Percentiles rank a stretch among this genome's conserved stretches.
These are phyloP conservation scores for Drosophila sp. DNA, from an alignment of 1,140 invertebrate species.

Conservation along the genomic window DNA sequence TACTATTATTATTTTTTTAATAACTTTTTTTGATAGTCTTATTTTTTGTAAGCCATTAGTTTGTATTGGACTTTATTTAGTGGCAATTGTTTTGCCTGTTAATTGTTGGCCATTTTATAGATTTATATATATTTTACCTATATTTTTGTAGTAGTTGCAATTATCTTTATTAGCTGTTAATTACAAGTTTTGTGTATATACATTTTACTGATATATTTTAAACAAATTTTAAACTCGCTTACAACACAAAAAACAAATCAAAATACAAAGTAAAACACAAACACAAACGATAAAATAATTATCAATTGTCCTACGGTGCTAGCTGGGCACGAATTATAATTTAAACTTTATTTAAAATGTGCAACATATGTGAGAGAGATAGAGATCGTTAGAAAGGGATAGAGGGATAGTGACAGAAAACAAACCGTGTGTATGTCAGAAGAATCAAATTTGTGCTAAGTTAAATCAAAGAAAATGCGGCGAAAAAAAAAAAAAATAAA, in stretches of 20 bases:
- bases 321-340: slow-evolving; percentile 32
- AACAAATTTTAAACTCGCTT: slow-evolving; percentile 24
- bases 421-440: slow-evolving; percentile 40
- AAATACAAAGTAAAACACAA: slow-evolving; percentile 9
- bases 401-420: slow-evolving; percentile 3
- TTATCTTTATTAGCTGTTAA: slow-evolving; percentile 54
- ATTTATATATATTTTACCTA: slow-evolving; percentile 6
- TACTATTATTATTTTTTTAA: slow-evolving; percentile 20
- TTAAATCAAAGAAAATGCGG: neutral
- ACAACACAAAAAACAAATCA: slow-evolving; percentile 10
- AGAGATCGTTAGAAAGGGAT: slow-evolving; percentile 3
- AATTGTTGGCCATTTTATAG: slow-evolving; percentile 64
- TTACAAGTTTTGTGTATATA: slow-evolving; percentile 25
- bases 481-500: neutral
- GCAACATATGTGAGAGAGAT: slow-evolving; percentile 38
- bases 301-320: slow-evolving; percentile 21
- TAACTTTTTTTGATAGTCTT: slow-evolving; percentile 30
- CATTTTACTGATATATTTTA: slow-evolving; percentile 37
- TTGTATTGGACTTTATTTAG: slow-evolving; percentile 37
- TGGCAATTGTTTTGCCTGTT: slow-evolving; percentile 29
- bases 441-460: slow-evolving; percentile 55
- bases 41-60: slow-evolving; percentile 33
- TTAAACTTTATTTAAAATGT: slow-evolving; percentile 13
- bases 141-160: slow-evolving; percentile 40
- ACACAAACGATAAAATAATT: slow-evolving; percentile 9